phyloP scores from a whole-genome alignment of 2,113 vertebrate species.

The Zosterops borbonicus region DNA sequence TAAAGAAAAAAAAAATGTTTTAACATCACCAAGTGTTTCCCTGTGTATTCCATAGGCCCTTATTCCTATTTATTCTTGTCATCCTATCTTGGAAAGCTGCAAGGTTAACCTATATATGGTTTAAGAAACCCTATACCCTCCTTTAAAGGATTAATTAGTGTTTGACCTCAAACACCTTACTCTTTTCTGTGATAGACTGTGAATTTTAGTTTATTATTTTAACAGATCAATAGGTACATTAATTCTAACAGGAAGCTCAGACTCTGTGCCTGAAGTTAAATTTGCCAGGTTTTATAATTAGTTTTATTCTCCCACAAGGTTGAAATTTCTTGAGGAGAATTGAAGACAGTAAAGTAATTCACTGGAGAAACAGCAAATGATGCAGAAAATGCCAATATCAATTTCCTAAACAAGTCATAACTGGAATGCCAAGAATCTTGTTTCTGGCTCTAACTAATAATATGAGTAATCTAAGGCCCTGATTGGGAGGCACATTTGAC shows the following conservation, averaged over 20 bases:
- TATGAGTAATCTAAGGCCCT: constrained; percentile 29
- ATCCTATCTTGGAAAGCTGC: neutral
- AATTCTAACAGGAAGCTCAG: constrained; percentile 57
- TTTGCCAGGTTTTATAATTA: constrained; percentile 65
- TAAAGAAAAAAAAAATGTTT: neutral
- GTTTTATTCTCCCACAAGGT: constrained; percentile 38
- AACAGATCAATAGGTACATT: constrained; percentile 65
- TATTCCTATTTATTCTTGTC: neutral
- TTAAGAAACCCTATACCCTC: neutral
- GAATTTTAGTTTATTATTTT: constrained; percentile 62
- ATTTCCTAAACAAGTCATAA: constrained; percentile 75
- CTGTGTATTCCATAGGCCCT: neutral
- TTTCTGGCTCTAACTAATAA: constrained; percentile 13
- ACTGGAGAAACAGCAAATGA: constrained; percentile 60
- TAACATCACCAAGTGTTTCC: neutral
- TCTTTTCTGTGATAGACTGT: neutral
- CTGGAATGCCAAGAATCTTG: constrained; percentile 44
- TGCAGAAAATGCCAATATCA: constrained; percentile 75
- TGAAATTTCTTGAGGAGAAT: constrained; percentile 52
- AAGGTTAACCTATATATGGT: neutral
- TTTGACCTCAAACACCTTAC: neutral
- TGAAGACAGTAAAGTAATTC: constrained; percentile 55
- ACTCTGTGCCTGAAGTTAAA: constrained; percentile 53
- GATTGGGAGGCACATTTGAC: constrained; percentile 20
- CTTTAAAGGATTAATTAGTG: neutral